Conservation (phyloP, 2,797 vertebrate species). For the Pseudochromis fuscus region DNA sequence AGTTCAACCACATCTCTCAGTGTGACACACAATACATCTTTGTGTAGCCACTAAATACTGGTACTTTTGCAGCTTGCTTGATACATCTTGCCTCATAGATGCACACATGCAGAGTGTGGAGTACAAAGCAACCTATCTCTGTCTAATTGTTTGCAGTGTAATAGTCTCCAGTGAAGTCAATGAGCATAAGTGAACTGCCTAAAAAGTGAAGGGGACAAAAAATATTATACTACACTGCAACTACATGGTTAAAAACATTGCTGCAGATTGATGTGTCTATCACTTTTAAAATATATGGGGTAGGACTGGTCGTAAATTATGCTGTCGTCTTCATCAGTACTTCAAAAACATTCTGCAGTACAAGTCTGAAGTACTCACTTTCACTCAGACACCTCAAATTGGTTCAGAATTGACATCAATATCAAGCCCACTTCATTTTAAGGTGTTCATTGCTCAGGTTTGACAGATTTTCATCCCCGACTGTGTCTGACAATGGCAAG, state of each 20-base stretch:
- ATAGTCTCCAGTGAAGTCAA: not conserved
- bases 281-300: not conserved
- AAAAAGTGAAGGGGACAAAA: not conserved
- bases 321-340: slow-evolving; percentile 1
- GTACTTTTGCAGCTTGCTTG: not conserved
- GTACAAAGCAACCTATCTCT: not conserved
- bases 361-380: slow-evolving; percentile 1
- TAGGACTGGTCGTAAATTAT: slow-evolving; percentile 6
- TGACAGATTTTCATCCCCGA: slow-evolving; percentile 30
- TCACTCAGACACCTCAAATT: slow-evolving; percentile 36
- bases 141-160: slow-evolving; percentile 6
- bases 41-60: not conserved
- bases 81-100: not conserved
- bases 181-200: not conserved
- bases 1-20: too few species aligned
- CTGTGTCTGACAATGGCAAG: slow-evolving; percentile 1
- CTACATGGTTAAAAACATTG: not conserved
- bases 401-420: slow-evolving; percentile 26
- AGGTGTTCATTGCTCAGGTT: slow-evolving; percentile 5
- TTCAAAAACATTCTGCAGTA: not conserved
- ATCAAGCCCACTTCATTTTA: slow-evolving; percentile 26
- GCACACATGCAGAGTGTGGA: not conserved
- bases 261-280: not conserved
- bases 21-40: not conserved
- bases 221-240: not conserved